A percentile compares a stretch with the other conserved stretches of the same genome.
These are phyloP conservation scores for Malurus melanocephalus DNA, from an alignment of 2,113 vertebrate genomes.

Conservation along the genomic window DNA sequence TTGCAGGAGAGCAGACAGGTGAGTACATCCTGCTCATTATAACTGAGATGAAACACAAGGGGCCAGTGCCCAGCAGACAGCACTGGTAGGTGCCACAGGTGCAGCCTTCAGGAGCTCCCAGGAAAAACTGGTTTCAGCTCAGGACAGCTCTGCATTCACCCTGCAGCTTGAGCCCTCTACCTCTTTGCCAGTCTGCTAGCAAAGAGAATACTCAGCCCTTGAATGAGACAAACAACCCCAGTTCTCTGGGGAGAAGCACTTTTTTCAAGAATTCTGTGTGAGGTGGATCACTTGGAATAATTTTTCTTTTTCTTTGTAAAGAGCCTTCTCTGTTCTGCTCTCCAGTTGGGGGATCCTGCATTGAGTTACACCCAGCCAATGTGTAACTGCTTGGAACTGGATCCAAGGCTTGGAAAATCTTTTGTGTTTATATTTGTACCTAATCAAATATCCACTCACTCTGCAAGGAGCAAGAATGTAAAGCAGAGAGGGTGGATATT, in stretches of 20 bases:
- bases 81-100: not conserved
- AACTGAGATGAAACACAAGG: not conserved
- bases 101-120: not conserved
- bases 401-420: constrained; percentile 22
- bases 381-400: constrained; percentile 46
- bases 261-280: constrained; percentile 45
- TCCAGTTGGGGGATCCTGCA: constrained; percentile 5
- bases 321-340: constrained; percentile 17
- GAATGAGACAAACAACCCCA: not conserved
- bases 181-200: not conserved
- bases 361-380: constrained; percentile 40
- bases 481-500: not conserved
- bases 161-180: not conserved
- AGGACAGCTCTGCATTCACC: not conserved
- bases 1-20: not conserved
- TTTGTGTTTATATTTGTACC: constrained; percentile 51
- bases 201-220: not conserved
- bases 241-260: not conserved
- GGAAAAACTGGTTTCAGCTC: not conserved
- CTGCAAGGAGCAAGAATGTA: not conserved
- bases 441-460: constrained; percentile 33
- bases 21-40: not conserved
- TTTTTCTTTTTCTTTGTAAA: not conserved
- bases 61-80: not conserved
- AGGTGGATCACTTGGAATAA: constrained; percentile 10